Base-by-base conservation (phyloP, 2,113 vertebrate species). In the Sitta europaea region DNA sequence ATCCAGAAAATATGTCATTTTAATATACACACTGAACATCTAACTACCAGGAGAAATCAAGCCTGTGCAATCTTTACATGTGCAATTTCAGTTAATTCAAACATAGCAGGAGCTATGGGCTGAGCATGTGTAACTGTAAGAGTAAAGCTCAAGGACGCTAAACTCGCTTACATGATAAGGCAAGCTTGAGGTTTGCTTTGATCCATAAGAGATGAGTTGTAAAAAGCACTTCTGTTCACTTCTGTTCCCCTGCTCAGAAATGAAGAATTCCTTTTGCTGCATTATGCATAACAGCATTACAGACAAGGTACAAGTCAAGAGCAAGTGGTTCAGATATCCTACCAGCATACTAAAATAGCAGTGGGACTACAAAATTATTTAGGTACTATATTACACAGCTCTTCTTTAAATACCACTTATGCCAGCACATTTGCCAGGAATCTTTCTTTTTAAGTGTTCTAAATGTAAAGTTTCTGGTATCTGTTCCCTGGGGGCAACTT, bases 231-330 rank as follows among this genome's bases (percentile, higher is more conserved):
- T 96, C 90, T 92, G 89, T 71, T 97, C 96, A 62, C 48, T 92
- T 93, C 88, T 90, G 88, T 65, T 97, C 93, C 12, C 11, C 83
- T 94, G 78, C 90, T 97, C 91, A 87, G 91, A 90, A 96, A 95
- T 89, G 92, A 97, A 96, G 96, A 94, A 97, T 97, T 96, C 86
- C 86, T 97, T 97, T 97, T 97, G 90, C 95, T 98, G 96, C 97
- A 97, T 98, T 97, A 98, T 98, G 97, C 93, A 97, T 97, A 97
- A 97, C 97, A 98, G 97, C 97, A 90, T 96, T 96, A 96, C 92
- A 96, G 95, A 97, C 96, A 97, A 97, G 94, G 86, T 95, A 96
- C 95, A 92, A 93, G 90, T 66, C 85, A 94, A 93, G 86, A 96
- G 96, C 89, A 96, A 96, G 90, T 83, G 76, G 97, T 96, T 97